A percentile compares a stretch with the other conserved stretches of the same genome.
Conservation (phyloP, 2,797 vertebrate genomes). For the Labroides dimidiatus region DNA sequence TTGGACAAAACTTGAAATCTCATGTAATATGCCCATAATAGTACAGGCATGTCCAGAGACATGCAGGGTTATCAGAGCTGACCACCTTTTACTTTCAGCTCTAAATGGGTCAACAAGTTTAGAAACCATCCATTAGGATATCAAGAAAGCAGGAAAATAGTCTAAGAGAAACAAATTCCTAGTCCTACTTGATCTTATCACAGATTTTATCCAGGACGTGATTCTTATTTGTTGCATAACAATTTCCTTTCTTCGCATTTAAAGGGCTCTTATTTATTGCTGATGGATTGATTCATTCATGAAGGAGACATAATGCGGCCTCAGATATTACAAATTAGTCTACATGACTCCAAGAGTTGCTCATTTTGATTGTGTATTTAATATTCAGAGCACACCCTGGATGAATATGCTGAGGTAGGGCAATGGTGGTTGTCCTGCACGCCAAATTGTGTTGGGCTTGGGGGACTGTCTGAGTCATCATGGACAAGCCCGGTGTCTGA, state of each 20-base stretch:
- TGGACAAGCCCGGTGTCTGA: conserved; percentile 64
- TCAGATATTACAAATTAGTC: conserved; percentile 43
- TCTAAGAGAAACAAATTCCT: no score
- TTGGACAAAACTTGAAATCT: conserved; percentile 10
- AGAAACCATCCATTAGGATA: conserved; percentile 62
- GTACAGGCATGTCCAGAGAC: conserved; percentile 15
- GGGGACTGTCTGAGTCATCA: conserved; percentile 76
- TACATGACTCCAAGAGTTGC: conserved; percentile 31
- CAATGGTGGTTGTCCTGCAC: conserved; percentile 60
- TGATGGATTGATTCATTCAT: conserved; percentile 34
- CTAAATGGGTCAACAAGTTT: conserved; percentile 59
- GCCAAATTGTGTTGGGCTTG: conserved; percentile 77
- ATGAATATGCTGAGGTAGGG: conserved; percentile 72
- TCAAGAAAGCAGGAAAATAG: conserved; percentile 56
- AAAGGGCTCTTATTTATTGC: conserved; percentile 46
- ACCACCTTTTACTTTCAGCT: conserved; percentile 14
- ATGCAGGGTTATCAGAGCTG: conserved; percentile 30
- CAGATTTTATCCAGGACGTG: conserved; percentile 22
- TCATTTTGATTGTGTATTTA: conserved; percentile 48
- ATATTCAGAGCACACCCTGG: conserved; percentile 65
- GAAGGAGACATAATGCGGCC: conserved; percentile 24
- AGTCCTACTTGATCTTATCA: conserved; percentile 57
- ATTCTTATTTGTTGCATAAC: conserved; percentile 34
- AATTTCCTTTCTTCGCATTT: conserved; percentile 30
- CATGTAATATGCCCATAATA: conserved; percentile 12